Evolutionary conservation across 2,888 invertebrate species (phyloP).

Genomic region (Drosophila setosimentum): DNA sequence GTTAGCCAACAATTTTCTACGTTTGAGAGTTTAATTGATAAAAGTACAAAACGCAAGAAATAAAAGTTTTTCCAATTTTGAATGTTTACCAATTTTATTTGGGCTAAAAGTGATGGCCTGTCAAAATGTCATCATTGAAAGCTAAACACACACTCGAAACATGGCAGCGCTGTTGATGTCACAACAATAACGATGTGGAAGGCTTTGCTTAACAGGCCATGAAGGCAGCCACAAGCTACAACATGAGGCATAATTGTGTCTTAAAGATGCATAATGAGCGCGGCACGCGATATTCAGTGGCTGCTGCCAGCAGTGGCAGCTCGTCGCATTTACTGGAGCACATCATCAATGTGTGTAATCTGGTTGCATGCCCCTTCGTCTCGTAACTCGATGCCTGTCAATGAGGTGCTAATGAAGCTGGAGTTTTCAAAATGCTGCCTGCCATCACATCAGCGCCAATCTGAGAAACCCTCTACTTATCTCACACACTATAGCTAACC

Average conservation of each 20-base stretch:
- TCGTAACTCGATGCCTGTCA: slow-evolving; percentile 74
- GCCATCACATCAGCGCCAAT: slow-evolving; percentile 48
- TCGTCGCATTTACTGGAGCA: slow-evolving; percentile 62
- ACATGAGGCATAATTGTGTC: slow-evolving; percentile 51
- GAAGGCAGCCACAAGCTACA: slow-evolving; percentile 49
- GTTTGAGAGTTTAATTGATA: slow-evolving; percentile 11
- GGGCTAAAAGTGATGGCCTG: slow-evolving; percentile 67
- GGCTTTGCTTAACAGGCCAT: slow-evolving; percentile 31
- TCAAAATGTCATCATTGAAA: slow-evolving; percentile 58
- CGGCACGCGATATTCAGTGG: slow-evolving; percentile 66
- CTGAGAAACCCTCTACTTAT: slow-evolving; percentile 11
- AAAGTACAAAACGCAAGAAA: not conserved
- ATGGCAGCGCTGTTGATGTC: slow-evolving; percentile 23
- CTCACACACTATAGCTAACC: slow-evolving; percentile 22
- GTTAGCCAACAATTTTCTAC: slow-evolving; percentile 10
- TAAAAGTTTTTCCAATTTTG: slow-evolving; percentile 2
- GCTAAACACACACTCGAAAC: slow-evolving; percentile 57
- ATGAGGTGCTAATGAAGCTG: slow-evolving; percentile 76
- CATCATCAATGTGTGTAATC: slow-evolving; percentile 50
- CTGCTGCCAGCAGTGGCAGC: slow-evolving; percentile 9
- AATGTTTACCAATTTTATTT: slow-evolving; percentile 49
- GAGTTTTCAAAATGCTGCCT: slow-evolving; percentile 39
- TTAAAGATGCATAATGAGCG: slow-evolving; percentile 56
- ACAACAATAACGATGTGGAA: slow-evolving; percentile 24
- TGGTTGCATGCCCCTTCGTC: slow-evolving; percentile 34